Percentiles rank a stretch among this genome's conserved stretches.
Conservation (phyloP, 2,113 vertebrate genomes). For the Pseudorectes ferrugineus region DNA sequence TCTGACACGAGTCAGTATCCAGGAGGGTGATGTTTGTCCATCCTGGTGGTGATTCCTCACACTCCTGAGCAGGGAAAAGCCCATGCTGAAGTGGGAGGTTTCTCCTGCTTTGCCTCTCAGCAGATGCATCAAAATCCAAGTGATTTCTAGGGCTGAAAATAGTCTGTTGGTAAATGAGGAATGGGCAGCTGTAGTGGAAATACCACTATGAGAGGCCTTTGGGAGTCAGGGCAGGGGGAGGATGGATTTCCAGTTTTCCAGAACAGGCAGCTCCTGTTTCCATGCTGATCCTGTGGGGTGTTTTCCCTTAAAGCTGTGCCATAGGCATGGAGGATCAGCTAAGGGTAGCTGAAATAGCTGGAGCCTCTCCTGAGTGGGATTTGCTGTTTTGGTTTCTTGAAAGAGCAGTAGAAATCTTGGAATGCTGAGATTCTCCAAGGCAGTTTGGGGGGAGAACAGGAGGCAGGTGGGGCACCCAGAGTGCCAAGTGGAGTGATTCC, state of each 20-base stretch:
- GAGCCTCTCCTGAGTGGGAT: background rate
- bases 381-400: background rate
- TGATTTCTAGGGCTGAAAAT: background rate
- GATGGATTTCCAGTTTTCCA: background rate
- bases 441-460: too few relatives aligned
- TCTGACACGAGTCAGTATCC: accelerated
- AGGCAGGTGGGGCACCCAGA: accelerated
- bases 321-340: background rate
- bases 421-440: background rate
- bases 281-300: accelerated
- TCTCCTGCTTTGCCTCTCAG: background rate
- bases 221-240: background rate
- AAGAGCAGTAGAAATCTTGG: background rate
- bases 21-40: background rate
- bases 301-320: background rate
- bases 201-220: background rate
- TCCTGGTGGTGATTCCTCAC: background rate
- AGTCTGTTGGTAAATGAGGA: background rate
- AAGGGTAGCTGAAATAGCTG: background rate
- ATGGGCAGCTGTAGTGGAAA: background rate
- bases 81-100: background rate
- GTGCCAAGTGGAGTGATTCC: background rate
- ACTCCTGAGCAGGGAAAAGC: background rate
- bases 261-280: background rate
- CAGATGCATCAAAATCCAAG: background rate